Evolutionary conservation across 92 coral and sea anemone species (phyloP).

Genomic region (Metridium senile): DNA sequence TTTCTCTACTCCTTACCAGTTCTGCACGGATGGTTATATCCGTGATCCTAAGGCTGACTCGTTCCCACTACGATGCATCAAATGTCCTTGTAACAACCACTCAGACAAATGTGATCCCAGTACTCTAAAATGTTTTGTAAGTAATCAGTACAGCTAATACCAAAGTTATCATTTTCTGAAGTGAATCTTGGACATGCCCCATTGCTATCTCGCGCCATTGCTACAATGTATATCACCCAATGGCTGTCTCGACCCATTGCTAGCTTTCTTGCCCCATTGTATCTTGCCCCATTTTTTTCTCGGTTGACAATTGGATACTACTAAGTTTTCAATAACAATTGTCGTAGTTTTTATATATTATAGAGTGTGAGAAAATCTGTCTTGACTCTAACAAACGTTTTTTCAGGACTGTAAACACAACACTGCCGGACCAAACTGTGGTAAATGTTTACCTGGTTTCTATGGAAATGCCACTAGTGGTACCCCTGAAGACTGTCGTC

Average conservation of each 20-base stretch:
- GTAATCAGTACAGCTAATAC: too few relatives aligned
- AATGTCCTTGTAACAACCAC: slow-evolving; percentile 82
- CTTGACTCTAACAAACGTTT: neutral
- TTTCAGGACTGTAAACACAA: slow-evolving; percentile 83
- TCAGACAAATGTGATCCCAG: slow-evolving; percentile 70
- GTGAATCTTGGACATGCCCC: too few relatives aligned
- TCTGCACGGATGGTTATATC: slow-evolving; percentile 71
- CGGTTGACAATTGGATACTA: too few relatives aligned
- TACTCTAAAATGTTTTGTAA: slow-evolving; percentile 78
- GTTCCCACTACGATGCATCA: slow-evolving; percentile 52
- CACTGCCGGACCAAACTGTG: slow-evolving; percentile 75
- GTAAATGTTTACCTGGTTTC: slow-evolving; percentile 73
- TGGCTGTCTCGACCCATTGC: too few relatives aligned
- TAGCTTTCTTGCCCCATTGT: too few relatives aligned
- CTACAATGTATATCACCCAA: too few relatives aligned
- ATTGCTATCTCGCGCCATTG: too few relatives aligned
- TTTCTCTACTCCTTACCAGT: slow-evolving; percentile 23
- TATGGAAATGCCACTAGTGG: slow-evolving; percentile 92
- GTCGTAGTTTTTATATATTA: too few relatives aligned
- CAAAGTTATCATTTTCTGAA: too few relatives aligned
- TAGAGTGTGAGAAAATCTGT: too few relatives aligned
- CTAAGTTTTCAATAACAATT: too few relatives aligned
- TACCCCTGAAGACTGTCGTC: slow-evolving; percentile 68
- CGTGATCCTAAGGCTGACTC: slow-evolving; percentile 38
- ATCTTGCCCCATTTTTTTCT: too few relatives aligned